Base-by-base conservation (phyloP, 1,140 invertebrate species). In the Colletes gigas region DNA sequence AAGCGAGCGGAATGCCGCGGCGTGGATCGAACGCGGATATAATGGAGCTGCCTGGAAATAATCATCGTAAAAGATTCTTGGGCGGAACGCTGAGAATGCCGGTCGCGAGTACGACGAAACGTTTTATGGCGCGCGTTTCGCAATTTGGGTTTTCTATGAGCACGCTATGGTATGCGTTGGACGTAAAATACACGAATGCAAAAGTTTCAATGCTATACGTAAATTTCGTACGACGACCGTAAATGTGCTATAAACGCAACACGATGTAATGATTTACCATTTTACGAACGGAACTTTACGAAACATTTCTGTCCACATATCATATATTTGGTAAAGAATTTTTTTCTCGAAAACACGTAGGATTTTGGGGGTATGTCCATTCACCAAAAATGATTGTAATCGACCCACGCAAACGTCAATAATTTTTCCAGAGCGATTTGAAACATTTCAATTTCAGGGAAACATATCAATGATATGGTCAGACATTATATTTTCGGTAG, bases 181-280 rank as follows among this genome's bases (percentile, higher is more conserved):
- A 21, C 10, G 19, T 19, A 15, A 69, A 50, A 39, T 9, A 14
- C 17, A 62, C 44, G 47, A 41, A 14, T 12, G 21, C 57, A 12
- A 4, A 9, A 6, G 19, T 15, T 50, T 4, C 6, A 52, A 9
- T 15, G 8, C 6, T n/a, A 12, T 30, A 17, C 41, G 30, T 12
- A 60, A 19, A 15, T 76, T 50, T 39, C 50, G 8, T 57, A 41
- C n/a, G 39, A 15, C 55, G n/a, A 21, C 30, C 74, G 19, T 81
- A 81, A 81, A 81, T 69, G 62, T n/a, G 52, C 70, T 69, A 62
- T 67, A 59, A 19, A 47, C 14, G 14, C 57, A n/a, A 78, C 62
- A 21, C 30, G 30, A 12, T 19, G 63, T 17, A 4, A 44, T 21
- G 39, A 6, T 39, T n/a, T 19, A 14, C 3, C 39, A 0, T 62